Evolutionary conservation across 2,888 invertebrate genomes (phyloP), one percentile per base, ranked within the genome.

Genomic region (Limnephilus marmoratus): DNA sequence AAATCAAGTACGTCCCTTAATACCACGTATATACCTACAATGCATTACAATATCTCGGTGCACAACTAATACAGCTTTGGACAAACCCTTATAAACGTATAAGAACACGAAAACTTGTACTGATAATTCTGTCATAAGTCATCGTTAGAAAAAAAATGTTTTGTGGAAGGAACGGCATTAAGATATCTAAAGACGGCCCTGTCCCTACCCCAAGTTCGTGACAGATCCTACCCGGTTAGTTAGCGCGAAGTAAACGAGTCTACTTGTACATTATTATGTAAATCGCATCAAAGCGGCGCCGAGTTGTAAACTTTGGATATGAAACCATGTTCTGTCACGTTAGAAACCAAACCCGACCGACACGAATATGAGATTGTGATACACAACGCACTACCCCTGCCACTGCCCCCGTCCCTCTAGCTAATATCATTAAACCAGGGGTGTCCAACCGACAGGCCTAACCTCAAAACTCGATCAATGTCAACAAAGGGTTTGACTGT

Each of bases 271-370:
- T 82, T 82, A 34, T 34, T 34, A 82, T 82, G 31, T 31, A 82
- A 82, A 82, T 82, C 82, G 82, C 15, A 82, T 34, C 29, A 82
- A 82, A 68, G 68, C 68, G 68, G 68, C n/a, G 68, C 68, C 68
- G 68, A 68, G 68, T 68, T 68, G 68, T 68, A 68, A 68, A 68
- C 68, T 68, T 68, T 68, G n/a, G 24, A 68, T 68, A 68, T 68
- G 68, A 68, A 68, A 68, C 68, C 68, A 24, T 68, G 68, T 68
- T 68, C 68, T n/a, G 68, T 68, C 68, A 68, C 68, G 68, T 68
- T n/a, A 68, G 68, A 68, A 68, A 68, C 68, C 68, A 24, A 68
- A 24, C 68, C 68, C 68, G n/a, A 68, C 68, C 68, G 9, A 68
- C 68, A 68, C 68, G 68, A 68, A 68, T 68, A n/a, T 24, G 68